Conservation (phyloP, 2,888 invertebrate genomes). For the Drosophila affinis region DNA sequence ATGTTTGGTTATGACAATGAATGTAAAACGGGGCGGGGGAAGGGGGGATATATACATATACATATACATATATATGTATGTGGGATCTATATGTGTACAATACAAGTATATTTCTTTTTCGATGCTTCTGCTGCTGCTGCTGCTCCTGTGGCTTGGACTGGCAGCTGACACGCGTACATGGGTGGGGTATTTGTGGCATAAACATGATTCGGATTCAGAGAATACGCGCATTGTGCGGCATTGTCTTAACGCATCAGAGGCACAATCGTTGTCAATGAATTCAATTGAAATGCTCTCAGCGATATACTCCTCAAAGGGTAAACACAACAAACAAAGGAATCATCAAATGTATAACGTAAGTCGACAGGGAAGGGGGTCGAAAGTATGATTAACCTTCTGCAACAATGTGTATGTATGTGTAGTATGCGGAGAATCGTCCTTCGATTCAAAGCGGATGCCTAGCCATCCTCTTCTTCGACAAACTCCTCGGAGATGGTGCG, state of each 20-base stretch:
- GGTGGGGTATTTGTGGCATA: conserved; percentile 38
- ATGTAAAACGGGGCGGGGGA: conserved; percentile 41
- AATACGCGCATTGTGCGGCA: conserved; percentile 39
- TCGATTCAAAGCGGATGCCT: neutral
- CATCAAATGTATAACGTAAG: neutral
- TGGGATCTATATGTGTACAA: no score
- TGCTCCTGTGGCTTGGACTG: conserved; percentile 34
- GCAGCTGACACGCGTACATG: conserved; percentile 33
- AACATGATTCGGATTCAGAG: conserved; percentile 51
- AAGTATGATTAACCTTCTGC: neutral
- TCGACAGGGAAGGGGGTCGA: neutral
- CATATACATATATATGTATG: no score
- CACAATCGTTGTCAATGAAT: conserved; percentile 45
- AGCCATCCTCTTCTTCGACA: neutral
- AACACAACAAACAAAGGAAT: conserved; percentile 11
- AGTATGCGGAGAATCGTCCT: neutral
- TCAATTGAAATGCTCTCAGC: conserved; percentile 18
- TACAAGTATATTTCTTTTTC: conserved; percentile 2
- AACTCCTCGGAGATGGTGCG: conserved; percentile 50
- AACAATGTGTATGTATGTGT: neutral
- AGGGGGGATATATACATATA: conserved; percentile 1
- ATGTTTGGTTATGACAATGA: conserved; percentile 69
- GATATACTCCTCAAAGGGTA: conserved; percentile 17
- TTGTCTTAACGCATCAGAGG: conserved; percentile 62
- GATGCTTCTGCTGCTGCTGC: conserved; percentile 20